These are phyloP conservation scores for Burhinus oedicnemus DNA, from an alignment of 2,113 vertebrate species.

Conservation along the genomic window DNA sequence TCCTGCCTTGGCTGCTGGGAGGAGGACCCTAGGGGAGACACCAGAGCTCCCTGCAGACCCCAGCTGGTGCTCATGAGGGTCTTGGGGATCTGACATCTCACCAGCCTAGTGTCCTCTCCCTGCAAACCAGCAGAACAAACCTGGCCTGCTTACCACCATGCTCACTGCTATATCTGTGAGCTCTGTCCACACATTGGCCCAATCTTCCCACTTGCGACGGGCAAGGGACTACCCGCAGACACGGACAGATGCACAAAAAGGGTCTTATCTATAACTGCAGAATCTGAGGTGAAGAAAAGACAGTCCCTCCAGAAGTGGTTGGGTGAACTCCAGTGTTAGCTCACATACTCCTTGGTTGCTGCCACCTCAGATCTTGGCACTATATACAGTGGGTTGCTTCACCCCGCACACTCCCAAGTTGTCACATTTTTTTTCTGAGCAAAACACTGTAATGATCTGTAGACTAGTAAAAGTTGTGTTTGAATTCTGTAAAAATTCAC, in stretches of 20 bases:
- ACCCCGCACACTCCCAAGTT: rapidly evolving
- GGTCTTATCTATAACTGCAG: neutral
- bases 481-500: neutral
- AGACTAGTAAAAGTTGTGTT: neutral
- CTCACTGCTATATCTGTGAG: neutral
- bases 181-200: neutral
- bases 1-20: neutral
- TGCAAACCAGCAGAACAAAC: neutral
- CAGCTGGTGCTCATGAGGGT: neutral
- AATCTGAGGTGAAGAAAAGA: neutral
- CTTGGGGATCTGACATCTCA: neutral
- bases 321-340: neutral
- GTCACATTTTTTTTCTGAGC: neutral
- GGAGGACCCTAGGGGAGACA: neutral
- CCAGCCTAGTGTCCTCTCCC: neutral
- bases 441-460: neutral
- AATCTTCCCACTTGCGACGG: rapidly evolving
- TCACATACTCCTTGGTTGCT: neutral
- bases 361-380: neutral
- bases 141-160: neutral
- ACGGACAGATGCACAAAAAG: neutral
- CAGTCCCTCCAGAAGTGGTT: neutral
- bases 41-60: neutral
- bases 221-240: neutral
- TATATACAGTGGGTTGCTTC: neutral